Conservation (phyloP, 2,113 vertebrate genomes). For the Scortum barcoo region DNA sequence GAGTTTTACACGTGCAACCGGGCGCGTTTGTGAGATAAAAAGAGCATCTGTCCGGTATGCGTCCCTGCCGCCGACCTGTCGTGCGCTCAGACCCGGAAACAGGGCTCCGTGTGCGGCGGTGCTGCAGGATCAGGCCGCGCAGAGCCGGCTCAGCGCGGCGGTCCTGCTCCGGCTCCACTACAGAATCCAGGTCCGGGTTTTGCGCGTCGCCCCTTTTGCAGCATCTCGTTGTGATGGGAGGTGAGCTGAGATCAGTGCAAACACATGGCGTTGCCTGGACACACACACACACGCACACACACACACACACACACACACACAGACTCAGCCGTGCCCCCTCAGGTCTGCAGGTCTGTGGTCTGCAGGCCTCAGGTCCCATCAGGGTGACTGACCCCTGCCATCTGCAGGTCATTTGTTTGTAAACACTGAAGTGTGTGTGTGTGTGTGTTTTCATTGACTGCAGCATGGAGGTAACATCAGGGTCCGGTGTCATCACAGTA, state of each 20-base stretch:
- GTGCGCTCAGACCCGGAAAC: accelerated
- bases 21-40: no score
- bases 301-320: neutral
- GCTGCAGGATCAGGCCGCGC: neutral
- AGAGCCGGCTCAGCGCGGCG: slow-evolving; percentile 19
- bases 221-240: slow-evolving; percentile 51
- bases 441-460: no score
- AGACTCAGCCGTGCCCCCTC: neutral
- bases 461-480: no score
- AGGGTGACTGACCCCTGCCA: slow-evolving; percentile 40
- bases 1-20: slow-evolving; percentile 38
- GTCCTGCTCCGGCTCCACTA: slow-evolving; percentile 57
- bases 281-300: neutral
- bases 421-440: slow-evolving; percentile 69
- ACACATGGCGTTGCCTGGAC: neutral
- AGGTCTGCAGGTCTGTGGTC: neutral
- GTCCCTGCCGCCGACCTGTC: neutral
- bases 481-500: no score
- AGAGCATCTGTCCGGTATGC: no score
- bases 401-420: slow-evolving; percentile 81
- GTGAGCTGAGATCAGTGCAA: slow-evolving; percentile 1
- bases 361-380: slow-evolving; percentile 57
- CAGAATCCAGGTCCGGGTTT: slow-evolving; percentile 68
- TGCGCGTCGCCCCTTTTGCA: slow-evolving; percentile 66
- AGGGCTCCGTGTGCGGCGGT: accelerated